Percentiles rank a stretch among this genome's conserved stretches.
Evolutionary conservation across 2,113 vertebrate genomes (phyloP).

Genomic region (Bothrops jararaca): DNA sequence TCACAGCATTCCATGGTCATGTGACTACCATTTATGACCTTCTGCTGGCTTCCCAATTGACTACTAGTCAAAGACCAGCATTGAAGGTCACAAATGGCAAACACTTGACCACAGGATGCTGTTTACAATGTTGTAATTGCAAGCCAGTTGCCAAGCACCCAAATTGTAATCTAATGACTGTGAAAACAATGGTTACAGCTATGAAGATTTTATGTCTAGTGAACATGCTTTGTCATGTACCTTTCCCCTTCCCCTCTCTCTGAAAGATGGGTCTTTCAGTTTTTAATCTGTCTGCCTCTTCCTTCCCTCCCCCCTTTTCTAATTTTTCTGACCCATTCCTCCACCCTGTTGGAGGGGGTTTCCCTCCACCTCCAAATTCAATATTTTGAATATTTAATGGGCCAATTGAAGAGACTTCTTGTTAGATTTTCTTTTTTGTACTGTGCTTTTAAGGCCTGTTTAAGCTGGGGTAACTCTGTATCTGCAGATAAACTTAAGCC

Average conservation of each 20-base stretch:
- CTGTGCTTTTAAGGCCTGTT: not conserved
- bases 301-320: not conserved
- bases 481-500: not conserved
- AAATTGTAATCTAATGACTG: not conserved
- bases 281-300: not conserved
- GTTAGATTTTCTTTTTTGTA: not conserved
- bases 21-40: not conserved
- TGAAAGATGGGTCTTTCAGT: not conserved
- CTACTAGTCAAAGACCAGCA: not conserved
- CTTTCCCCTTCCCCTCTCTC: not conserved
- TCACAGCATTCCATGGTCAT: not conserved
- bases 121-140: not conserved
- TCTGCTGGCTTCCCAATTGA: not conserved
- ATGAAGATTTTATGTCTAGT: not conserved
- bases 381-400: not conserved
- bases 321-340: not conserved
- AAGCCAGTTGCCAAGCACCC: not conserved
- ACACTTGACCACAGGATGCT: not conserved
- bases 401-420: not conserved
- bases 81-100: not conserved
- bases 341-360: not conserved
- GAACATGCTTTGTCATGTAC: not conserved
- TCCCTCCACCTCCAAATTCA: not conserved
- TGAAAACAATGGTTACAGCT: not conserved
- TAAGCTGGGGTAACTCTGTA: not conserved